Evolutionary conservation across 2,113 vertebrate species (phyloP).

Genomic region (Caretta caretta): DNA sequence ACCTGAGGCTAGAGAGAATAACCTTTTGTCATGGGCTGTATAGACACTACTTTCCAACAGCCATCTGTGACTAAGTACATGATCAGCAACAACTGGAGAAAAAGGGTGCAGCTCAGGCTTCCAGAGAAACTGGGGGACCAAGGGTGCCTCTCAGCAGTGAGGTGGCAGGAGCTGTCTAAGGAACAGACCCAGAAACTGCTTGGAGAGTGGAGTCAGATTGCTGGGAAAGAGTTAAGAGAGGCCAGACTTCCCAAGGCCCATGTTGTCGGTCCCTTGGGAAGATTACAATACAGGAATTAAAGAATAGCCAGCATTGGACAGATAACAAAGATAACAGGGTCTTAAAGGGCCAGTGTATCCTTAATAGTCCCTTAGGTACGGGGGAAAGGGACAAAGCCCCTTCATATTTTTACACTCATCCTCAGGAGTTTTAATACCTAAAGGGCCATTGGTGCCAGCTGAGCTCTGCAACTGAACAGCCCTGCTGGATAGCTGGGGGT

Average conservation of each 20-base stretch:
- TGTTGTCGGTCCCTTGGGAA: not conserved
- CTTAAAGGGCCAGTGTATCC: not conserved
- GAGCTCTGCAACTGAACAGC: not conserved
- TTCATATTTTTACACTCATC: not conserved
- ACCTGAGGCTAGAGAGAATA: not conserved
- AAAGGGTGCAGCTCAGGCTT: not conserved
- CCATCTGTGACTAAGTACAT: not conserved
- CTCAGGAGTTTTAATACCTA: not conserved
- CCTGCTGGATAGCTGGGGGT: not conserved
- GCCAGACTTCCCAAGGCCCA: not conserved
- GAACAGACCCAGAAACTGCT: not conserved
- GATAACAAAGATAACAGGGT: not conserved
- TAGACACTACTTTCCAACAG: not conserved
- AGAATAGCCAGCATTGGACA: not conserved
- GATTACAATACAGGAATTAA: not conserved
- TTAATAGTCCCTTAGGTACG: not conserved
- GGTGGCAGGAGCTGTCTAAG: not conserved
- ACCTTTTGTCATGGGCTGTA: not conserved
- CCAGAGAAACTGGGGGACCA: not conserved
- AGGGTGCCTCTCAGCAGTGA: not conserved
- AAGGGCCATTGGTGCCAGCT: not conserved
- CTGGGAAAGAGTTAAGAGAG: not conserved
- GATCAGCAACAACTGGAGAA: not conserved
- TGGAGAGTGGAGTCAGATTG: not conserved
- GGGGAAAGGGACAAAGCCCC: not conserved